Evolutionary conservation across 2,888 invertebrate genomes (phyloP).

Genomic region (Leptothorax acervorum): DNA sequence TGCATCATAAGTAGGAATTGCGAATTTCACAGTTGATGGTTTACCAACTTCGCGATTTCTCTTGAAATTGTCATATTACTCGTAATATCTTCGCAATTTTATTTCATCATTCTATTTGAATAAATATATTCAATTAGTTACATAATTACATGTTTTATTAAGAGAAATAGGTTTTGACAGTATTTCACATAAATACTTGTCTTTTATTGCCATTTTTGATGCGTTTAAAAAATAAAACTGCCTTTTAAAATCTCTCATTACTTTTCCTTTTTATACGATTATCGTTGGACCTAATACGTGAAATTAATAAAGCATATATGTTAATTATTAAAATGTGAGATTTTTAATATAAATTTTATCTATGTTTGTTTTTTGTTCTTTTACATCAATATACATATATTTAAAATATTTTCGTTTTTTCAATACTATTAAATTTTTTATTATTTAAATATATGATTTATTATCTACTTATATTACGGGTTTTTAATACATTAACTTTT

Average conservation of each 20-base stretch:
- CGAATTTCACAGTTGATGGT: conserved; percentile 27
- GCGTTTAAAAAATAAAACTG: background rate
- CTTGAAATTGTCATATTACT: background rate
- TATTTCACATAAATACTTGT: background rate
- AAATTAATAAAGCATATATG: background rate
- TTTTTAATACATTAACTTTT: too few relatives aligned
- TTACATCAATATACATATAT: background rate
- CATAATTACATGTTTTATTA: background rate
- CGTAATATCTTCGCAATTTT: background rate
- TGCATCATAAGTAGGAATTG: conserved; percentile 23
- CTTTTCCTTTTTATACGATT: background rate
- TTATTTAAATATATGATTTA: too few relatives aligned
- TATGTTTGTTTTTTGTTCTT: background rate
- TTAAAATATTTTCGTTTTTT: background rate
- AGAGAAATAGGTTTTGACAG: background rate
- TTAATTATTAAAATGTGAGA: background rate
- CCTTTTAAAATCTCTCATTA: background rate
- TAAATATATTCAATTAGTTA: background rate
- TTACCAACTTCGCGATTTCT: background rate
- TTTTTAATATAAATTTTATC: background rate
- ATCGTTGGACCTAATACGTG: background rate
- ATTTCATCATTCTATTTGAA: background rate
- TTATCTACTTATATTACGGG: too few relatives aligned
- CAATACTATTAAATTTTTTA: too few relatives aligned
- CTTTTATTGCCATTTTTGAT: background rate